Conservation (phyloP, 2,888 invertebrate species). For the Campoplex capitator region DNA sequence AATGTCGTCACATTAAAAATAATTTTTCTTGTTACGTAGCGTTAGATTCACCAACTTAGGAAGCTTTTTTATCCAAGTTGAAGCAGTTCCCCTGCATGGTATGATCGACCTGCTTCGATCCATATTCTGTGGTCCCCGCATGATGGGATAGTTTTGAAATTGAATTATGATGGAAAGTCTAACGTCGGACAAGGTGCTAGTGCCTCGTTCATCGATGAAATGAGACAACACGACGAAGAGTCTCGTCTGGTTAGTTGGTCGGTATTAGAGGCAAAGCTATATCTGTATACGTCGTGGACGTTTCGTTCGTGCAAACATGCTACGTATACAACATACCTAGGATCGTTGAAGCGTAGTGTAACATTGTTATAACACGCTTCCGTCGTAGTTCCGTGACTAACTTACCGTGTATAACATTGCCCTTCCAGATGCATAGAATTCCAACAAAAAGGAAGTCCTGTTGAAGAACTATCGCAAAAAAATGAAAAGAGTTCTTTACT, state of each 20-base stretch:
- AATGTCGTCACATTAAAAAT: neutral
- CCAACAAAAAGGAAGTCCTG: constrained; percentile 18
- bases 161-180: constrained; percentile 60
- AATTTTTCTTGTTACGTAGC: neutral
- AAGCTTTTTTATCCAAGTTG: constrained; percentile 10
- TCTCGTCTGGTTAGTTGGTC: constrained; percentile 15
- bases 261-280: constrained; percentile 24
- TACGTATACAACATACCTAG: constrained; percentile 24
- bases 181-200: constrained; percentile 7
- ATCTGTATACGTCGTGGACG: constrained; percentile 28
- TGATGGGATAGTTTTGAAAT: constrained; percentile 59
- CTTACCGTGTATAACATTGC: constrained; percentile 35
- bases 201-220: constrained; percentile 29
- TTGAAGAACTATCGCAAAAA: neutral
- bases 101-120: constrained; percentile 31
- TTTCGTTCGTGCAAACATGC: constrained; percentile 50
- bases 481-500: constrained; percentile 1
- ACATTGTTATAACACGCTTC: constrained; percentile 64
- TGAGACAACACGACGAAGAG: constrained; percentile 15
- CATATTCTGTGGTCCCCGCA: constrained; percentile 31
- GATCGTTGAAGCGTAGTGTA: constrained; percentile 50
- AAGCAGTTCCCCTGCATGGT: neutral
- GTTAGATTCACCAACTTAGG: constrained; percentile 37
- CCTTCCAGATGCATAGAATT: constrained; percentile 35
- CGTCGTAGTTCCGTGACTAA: constrained; percentile 63